phyloP scores from a whole-genome alignment of 2,113 vertebrate genomes.

The Platysternon megacephalum region DNA sequence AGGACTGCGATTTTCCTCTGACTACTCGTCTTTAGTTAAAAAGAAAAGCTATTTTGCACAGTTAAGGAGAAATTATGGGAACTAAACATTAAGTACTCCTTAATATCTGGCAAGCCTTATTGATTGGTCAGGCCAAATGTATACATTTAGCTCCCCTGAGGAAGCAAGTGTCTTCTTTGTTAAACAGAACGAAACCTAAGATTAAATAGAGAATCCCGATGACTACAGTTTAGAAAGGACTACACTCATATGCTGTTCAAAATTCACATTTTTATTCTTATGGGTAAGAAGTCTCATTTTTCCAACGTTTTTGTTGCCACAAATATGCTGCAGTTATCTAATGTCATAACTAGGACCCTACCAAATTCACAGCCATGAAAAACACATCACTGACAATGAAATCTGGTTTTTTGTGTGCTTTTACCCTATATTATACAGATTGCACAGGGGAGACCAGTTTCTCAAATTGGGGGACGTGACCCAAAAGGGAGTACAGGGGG shows the following conservation, averaged over 20 bases:
- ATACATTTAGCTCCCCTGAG: not conserved
- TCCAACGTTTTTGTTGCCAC: not conserved
- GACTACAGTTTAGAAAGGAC: not conserved
- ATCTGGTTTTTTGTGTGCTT: no score
- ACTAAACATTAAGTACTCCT: not conserved
- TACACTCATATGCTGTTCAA: fast-evolving
- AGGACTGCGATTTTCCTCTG: not conserved
- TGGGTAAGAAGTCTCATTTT: fast-evolving
- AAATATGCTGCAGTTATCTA: not conserved
- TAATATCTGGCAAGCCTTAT: not conserved
- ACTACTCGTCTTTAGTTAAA: not conserved
- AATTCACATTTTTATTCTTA: fast-evolving
- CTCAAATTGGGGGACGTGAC: no score
- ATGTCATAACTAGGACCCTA: not conserved
- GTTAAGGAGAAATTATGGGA: not conserved
- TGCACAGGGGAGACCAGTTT: no score
- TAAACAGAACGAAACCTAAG: not conserved
- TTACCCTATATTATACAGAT: no score
- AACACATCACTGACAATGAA: no score
- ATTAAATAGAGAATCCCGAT: not conserved
- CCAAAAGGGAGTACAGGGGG: no score
- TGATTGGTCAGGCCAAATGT: not conserved
- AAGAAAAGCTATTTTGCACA: not conserved
- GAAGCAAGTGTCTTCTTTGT: not conserved
- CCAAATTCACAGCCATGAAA: no score